Evolutionary conservation across 2,113 vertebrate genomes (phyloP).

Genomic region (Marmota monax): DNA sequence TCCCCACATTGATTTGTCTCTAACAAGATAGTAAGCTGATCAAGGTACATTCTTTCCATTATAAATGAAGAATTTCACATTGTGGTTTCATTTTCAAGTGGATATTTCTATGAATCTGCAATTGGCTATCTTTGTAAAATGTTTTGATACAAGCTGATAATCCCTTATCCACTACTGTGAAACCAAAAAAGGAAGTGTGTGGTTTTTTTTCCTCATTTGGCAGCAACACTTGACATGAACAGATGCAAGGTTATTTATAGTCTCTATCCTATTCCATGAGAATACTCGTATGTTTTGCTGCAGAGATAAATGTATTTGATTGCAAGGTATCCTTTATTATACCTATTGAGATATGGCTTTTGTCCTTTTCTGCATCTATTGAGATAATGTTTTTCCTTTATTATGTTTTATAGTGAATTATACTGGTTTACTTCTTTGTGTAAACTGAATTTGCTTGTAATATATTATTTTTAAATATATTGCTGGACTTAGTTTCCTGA

Average conservation of each 20-base stretch:
- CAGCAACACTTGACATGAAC: slow-evolving; percentile 61
- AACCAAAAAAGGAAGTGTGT: slow-evolving; percentile 9
- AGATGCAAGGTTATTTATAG: slow-evolving; percentile 73
- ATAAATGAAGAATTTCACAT: background rate
- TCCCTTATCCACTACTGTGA: background rate
- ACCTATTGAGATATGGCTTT: background rate
- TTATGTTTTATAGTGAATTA: slow-evolving; percentile 53
- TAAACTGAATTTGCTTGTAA: slow-evolving; percentile 23
- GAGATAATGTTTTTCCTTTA: slow-evolving; percentile 39
- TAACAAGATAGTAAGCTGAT: background rate
- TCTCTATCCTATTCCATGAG: slow-evolving; percentile 13
- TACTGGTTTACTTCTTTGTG: background rate
- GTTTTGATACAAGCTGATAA: slow-evolving; percentile 48
- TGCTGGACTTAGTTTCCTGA: slow-evolving; percentile 15
- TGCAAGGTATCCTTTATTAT: slow-evolving; percentile 31
- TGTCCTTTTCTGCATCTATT: slow-evolving; percentile 19
- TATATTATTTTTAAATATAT: background rate
- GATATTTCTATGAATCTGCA: background rate
- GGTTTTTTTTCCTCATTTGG: slow-evolving; percentile 49
- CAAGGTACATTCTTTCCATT: background rate
- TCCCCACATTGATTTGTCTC: background rate
- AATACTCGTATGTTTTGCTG: slow-evolving; percentile 46
- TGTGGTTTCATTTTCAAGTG: slow-evolving; percentile 44
- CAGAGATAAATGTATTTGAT: slow-evolving; percentile 62
- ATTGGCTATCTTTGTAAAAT: slow-evolving; percentile 31